Conservation (phyloP, 1,140 invertebrate species). For the Kradibia gibbosae region DNA sequence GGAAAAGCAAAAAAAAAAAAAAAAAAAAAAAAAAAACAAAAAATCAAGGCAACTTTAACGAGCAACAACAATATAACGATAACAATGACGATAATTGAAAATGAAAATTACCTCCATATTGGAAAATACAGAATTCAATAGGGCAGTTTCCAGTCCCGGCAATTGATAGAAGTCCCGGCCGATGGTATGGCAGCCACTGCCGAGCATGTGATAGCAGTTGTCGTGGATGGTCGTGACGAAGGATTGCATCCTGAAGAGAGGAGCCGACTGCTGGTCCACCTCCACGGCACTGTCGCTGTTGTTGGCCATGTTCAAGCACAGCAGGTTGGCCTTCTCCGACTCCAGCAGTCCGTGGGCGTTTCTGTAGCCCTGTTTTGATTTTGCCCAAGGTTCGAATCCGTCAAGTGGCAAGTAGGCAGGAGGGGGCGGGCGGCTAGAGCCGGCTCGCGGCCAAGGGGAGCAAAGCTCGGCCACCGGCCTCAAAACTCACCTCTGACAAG, state of each 20-base stretch:
- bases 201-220: slow-evolving; percentile 84
- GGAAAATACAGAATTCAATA: slow-evolving; percentile 79
- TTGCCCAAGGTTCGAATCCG: too few species aligned
- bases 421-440: too few species aligned
- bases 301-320: slow-evolving; percentile 74
- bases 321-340: slow-evolving; percentile 79
- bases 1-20: slow-evolving; percentile 27
- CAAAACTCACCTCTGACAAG: slow-evolving; percentile 73
- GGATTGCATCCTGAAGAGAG: slow-evolving; percentile 85
- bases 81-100: slow-evolving; percentile 17
- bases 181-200: slow-evolving; percentile 82
- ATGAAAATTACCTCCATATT: slow-evolving; percentile 76
- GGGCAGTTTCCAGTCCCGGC: slow-evolving; percentile 76
- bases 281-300: slow-evolving; percentile 70
- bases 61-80: background rate
- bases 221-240: slow-evolving; percentile 82
- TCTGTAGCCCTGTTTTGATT: slow-evolving; percentile 77
- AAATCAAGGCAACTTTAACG: background rate
- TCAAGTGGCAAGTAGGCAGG: slow-evolving; percentile 32
- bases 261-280: slow-evolving; percentile 71
- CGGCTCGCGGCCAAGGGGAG: too few species aligned
- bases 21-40: too few species aligned
- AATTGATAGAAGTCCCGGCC: slow-evolving; percentile 87
- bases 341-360: slow-evolving; percentile 81
- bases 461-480: too few species aligned